phyloP scores from a whole-genome alignment of 2,888 invertebrate genomes.

The Strigamia transsilvanica region DNA sequence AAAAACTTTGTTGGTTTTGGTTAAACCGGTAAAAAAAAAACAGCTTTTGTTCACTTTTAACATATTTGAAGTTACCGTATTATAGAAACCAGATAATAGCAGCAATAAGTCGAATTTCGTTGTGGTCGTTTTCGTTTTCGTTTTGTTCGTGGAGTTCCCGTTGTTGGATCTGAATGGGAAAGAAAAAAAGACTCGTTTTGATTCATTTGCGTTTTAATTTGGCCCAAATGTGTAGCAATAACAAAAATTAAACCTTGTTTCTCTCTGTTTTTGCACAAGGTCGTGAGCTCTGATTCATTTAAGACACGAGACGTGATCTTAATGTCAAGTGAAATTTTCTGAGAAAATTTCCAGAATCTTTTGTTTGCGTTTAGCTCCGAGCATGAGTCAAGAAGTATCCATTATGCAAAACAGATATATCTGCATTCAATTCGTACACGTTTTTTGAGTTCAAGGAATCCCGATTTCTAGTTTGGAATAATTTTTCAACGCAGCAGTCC shows the following conservation, averaged over 20 bases:
- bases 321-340: constrained; percentile 35
- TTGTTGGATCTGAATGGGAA: background rate
- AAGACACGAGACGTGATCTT: background rate
- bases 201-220: constrained; percentile 2
- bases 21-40: too few relatives aligned
- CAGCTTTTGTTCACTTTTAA: too few relatives aligned
- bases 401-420: constrained; percentile 34
- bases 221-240: constrained; percentile 35
- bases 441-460: constrained; percentile 32
- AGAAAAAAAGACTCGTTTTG: background rate
- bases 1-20: too few relatives aligned
- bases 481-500: background rate
- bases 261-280: constrained; percentile 27
- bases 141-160: too few relatives aligned
- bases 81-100: too few relatives aligned
- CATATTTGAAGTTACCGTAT: too few relatives aligned
- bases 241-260: constrained; percentile 32
- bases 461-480: constrained; percentile 7
- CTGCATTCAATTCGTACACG: constrained; percentile 38
- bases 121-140: background rate
- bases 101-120: background rate
- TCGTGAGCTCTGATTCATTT: constrained; percentile 38
- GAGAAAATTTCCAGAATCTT: constrained; percentile 32
- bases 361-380: constrained; percentile 34
- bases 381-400: constrained; percentile 35